These are phyloP conservation scores for Sphenopsis melanotis DNA, from an alignment of 2,797 vertebrate genomes.

Conservation along the genomic window DNA sequence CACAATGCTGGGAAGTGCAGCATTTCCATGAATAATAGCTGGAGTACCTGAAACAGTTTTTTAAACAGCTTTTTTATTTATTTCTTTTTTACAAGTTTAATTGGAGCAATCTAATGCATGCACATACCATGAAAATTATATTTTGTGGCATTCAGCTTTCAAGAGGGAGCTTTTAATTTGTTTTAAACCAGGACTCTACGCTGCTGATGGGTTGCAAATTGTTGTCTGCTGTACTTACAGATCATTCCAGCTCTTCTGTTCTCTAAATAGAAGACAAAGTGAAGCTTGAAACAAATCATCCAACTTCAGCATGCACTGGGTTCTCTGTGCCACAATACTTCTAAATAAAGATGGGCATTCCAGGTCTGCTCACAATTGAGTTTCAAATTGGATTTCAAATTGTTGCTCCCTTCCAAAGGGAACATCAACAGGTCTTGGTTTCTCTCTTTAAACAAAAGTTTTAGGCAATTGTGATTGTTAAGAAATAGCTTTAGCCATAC, in stretches of 20 bases:
- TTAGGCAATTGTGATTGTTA: neutral
- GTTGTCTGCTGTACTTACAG: neutral
- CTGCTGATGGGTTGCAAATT: neutral
- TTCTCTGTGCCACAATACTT: neutral
- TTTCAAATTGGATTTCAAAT: neutral
- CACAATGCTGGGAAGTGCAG: neutral
- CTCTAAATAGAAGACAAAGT: neutral
- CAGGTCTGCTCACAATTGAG: neutral
- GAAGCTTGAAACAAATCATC: neutral
- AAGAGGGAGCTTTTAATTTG: neutral
- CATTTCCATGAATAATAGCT: constrained; percentile 26
- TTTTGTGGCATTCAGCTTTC: neutral
- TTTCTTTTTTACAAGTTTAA: neutral
- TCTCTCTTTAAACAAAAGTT: neutral
- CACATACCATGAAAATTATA: neutral
- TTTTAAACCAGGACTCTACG: neutral
- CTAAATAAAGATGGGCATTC: neutral
- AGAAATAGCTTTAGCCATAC: neutral
- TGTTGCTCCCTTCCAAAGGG: neutral
- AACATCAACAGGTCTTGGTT: neutral
- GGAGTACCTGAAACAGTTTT: neutral
- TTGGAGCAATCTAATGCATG: neutral
- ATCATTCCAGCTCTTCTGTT: constrained; percentile 5
- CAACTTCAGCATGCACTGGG: neutral
- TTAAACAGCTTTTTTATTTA: neutral